A percentile compares a stretch with the other conserved stretches of the same genome.
phyloP scores from a whole-genome alignment of 2,113 vertebrate species.

The Azemiops feae region DNA sequence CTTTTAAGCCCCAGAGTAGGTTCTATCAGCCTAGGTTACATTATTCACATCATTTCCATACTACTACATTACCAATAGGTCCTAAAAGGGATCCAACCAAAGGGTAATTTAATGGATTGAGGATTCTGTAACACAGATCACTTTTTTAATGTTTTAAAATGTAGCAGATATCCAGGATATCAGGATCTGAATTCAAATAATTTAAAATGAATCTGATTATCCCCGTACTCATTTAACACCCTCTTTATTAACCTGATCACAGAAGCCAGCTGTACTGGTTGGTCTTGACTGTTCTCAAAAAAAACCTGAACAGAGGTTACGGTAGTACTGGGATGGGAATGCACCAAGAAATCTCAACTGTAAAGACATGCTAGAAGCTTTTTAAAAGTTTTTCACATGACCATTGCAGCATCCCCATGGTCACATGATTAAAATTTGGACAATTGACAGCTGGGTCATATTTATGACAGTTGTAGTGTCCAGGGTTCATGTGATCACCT shows the following conservation, averaged over 20 bases:
- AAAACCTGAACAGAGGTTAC: background rate
- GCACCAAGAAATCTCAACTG: background rate
- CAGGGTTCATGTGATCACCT: background rate
- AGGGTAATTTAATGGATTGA: background rate
- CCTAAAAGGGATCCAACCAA: background rate
- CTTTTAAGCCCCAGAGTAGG: background rate
- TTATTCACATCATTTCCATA: background rate
- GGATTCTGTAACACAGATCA: background rate
- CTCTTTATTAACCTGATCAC: background rate
- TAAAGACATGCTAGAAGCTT: background rate
- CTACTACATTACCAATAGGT: background rate
- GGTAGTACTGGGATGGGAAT: background rate
- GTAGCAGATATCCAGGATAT: background rate
- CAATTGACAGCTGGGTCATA: background rate
- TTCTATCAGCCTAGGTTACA: background rate
- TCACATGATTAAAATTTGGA: background rate
- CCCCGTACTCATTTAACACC: background rate
- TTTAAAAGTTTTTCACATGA: background rate
- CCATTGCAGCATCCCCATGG: background rate
- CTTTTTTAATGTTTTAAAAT: background rate
- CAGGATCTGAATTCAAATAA: background rate
- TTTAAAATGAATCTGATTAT: background rate
- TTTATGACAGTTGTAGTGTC: background rate
- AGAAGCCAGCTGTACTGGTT: background rate
- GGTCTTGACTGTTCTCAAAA: background rate